These are phyloP conservation scores for Dryococelus australis DNA, from an alignment of 2,888 invertebrate species.

Conservation along the genomic window DNA sequence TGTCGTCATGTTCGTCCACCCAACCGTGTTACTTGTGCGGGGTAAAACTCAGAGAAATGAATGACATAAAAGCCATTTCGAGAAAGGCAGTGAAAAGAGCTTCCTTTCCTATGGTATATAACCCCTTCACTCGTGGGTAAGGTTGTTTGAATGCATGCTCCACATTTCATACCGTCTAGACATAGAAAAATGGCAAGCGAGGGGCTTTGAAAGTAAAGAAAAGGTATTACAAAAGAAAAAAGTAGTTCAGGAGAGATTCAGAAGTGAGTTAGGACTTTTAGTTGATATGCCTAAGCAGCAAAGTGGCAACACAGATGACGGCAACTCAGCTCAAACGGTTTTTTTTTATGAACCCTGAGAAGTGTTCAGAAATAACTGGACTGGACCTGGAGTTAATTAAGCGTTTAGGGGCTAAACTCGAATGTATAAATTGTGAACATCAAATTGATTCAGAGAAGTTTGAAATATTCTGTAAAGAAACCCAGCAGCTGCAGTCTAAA, in stretches of 20 bases:
- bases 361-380: no score
- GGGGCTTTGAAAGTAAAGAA: constrained; percentile 47
- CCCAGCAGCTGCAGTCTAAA: no score
- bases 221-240: constrained; percentile 46
- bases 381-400: no score
- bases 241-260: constrained; percentile 36
- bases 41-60: constrained; percentile 35
- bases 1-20: no score
- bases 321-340: no score
- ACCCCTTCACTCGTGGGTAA: constrained; percentile 38
- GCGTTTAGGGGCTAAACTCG: no score
- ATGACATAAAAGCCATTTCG: background rate
- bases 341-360: no score
- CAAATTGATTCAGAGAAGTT: no score
- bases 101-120: constrained; percentile 47
- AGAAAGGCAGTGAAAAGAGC: background rate
- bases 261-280: background rate
- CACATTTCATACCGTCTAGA: background rate
- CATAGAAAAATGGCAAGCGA: constrained; percentile 51
- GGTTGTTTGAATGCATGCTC: no score
- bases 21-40: no score
- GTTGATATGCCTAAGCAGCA: constrained; percentile 22
- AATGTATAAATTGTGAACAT: no score
- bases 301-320: background rate
- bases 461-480: no score